These are phyloP conservation scores for Melangyna quadrimaculata DNA, from an alignment of 2,888 invertebrate species.

Conservation along the genomic window DNA sequence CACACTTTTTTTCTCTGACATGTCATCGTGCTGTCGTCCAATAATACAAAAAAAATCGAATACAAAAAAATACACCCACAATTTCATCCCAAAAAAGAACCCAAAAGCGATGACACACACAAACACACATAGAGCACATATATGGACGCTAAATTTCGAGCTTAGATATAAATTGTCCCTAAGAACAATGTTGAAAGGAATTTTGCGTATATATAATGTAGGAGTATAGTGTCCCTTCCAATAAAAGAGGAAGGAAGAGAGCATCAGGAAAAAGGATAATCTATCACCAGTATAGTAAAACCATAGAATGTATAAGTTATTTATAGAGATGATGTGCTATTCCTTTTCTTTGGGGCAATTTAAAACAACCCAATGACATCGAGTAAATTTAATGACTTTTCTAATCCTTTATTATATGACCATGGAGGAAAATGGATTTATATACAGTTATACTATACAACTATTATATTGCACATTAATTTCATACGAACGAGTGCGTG, in stretches of 20 bases:
- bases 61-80: not conserved
- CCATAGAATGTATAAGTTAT: constrained; percentile 45
- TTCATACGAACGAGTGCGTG: not conserved
- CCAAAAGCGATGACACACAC: not conserved
- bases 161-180: constrained; percentile 8
- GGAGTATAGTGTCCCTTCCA: not conserved
- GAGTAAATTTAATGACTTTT: constrained; percentile 63
- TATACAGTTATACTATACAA: not conserved
- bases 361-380: constrained; percentile 37
- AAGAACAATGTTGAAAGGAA: constrained; percentile 24
- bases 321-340: constrained; percentile 38
- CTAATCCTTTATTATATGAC: constrained; percentile 43
- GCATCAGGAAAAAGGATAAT: constrained; percentile 25
- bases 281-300: constrained; percentile 40
- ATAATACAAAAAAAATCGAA: not conserved
- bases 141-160: not conserved
- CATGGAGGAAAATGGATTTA: not conserved
- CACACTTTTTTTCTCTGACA: constrained; percentile 20
- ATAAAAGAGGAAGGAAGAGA: too few species aligned
- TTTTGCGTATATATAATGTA: not conserved
- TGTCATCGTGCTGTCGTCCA: constrained; percentile 23
- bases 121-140: not conserved
- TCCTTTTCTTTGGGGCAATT: constrained; percentile 4
- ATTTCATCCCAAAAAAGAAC: not conserved
- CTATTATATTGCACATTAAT: not conserved